Conservation (phyloP, 2,113 vertebrate species). For the Garra rufa region DNA sequence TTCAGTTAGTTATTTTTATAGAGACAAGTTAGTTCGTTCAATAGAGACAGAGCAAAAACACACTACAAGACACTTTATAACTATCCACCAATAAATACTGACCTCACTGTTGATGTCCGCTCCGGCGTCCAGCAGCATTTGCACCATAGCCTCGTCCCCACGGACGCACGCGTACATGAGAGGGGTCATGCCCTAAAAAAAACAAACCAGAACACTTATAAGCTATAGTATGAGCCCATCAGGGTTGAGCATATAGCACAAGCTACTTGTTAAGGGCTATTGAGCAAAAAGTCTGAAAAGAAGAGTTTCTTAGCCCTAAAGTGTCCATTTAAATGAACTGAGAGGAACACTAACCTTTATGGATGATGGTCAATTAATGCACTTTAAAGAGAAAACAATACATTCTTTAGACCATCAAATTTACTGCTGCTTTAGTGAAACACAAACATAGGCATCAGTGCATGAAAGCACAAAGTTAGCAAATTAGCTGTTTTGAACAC, state of each 20-base stretch:
- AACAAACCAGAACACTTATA: conserved; percentile 33
- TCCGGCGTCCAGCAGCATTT: conserved; percentile 82
- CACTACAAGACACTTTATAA: background rate
- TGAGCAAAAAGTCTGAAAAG: background rate
- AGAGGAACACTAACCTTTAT: conserved; percentile 19
- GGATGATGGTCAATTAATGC: background rate
- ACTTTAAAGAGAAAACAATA: conserved; percentile 7
- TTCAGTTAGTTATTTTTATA: background rate
- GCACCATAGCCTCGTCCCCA: conserved; percentile 84
- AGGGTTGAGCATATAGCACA: background rate
- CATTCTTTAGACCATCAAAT: background rate
- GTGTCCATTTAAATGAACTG: background rate
- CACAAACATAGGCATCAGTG: conserved; percentile 1
- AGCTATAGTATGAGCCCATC: no score
- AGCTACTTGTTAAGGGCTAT: background rate
- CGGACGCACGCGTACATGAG: conserved; percentile 83
- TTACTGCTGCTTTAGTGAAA: background rate
- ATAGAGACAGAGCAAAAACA: background rate
- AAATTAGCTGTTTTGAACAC: background rate
- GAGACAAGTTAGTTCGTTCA: background rate
- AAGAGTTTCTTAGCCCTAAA: background rate
- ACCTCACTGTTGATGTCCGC: conserved; percentile 82
- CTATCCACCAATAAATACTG: conserved; percentile 50
- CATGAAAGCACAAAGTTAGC: background rate
- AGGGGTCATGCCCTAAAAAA: conserved; percentile 80